Percentiles rank a stretch among this genome's conserved stretches.
Evolutionary conservation across 2,888 invertebrate genomes (phyloP).

Genomic region (Limulus polyphemus): DNA sequence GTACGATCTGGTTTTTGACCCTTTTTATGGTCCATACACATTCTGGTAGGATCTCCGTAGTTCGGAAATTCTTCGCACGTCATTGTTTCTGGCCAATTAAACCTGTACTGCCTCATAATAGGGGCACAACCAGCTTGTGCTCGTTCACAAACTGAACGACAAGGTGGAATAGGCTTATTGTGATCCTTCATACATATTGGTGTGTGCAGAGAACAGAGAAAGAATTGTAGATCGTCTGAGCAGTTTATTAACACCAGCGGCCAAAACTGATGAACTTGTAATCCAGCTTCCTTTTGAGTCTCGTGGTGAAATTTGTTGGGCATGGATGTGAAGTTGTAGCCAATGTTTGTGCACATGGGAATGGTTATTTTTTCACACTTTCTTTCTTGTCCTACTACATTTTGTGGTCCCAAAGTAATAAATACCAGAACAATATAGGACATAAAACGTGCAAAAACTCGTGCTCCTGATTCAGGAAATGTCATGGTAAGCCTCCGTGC

Average conservation of each 20-base stretch:
- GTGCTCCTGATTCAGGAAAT: too few species aligned
- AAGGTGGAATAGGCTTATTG: constrained; percentile 76
- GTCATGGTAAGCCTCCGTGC: too few species aligned
- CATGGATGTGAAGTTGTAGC: constrained; percentile 89
- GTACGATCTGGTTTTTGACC: constrained; percentile 29
- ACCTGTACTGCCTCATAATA: constrained; percentile 75
- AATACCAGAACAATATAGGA: too few species aligned
- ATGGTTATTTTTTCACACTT: constrained; percentile 90
- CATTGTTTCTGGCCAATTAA: constrained; percentile 96
- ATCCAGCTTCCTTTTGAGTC: constrained; percentile 91
- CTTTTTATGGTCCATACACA: constrained; percentile 81
- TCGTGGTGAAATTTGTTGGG: constrained; percentile 73
- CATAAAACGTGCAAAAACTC: too few species aligned
- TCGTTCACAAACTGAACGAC: constrained; percentile 83
- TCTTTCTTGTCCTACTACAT: too few species aligned
- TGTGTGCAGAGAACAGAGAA: constrained; percentile 94
- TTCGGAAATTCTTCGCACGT: constrained; percentile 78
- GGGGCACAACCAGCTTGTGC: constrained; percentile 81
- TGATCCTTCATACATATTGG: constrained; percentile 94
- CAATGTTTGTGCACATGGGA: constrained; percentile 93
- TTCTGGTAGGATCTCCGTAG: constrained; percentile 57
- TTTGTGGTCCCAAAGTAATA: too few species aligned
- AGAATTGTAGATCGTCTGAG: constrained; percentile 87
- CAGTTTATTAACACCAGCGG: constrained; percentile 96
- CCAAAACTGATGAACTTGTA: constrained; percentile 93